phyloP scores from a whole-genome alignment of 2,797 vertebrate species.

The Leucoraja ocellata region DNA sequence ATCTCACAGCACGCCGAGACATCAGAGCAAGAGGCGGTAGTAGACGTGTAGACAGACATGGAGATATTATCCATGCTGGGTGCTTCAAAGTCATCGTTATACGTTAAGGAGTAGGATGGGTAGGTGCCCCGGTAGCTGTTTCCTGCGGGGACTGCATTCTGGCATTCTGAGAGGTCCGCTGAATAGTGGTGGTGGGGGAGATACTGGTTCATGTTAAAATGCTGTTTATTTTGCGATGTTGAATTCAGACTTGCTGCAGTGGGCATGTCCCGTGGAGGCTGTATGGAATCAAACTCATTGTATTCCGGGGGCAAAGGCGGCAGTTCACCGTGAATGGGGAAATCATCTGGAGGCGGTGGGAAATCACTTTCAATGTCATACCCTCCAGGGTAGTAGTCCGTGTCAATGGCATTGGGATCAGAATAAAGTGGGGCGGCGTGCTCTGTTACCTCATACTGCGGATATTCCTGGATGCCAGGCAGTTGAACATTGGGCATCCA shows the following conservation, averaged over 20 bases:
- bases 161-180: constrained; percentile 69
- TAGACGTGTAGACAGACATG: constrained; percentile 82
- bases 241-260: constrained; percentile 61
- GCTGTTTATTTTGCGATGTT: constrained; percentile 66
- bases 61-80: constrained; percentile 79
- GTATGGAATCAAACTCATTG: constrained; percentile 77
- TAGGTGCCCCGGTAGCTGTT: constrained; percentile 67
- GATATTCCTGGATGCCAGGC: constrained; percentile 96
- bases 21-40: constrained; percentile 86
- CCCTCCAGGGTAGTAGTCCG: constrained; percentile 94
- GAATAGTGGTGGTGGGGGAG: constrained; percentile 75
- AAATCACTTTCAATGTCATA: constrained; percentile 97
- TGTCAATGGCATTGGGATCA: constrained; percentile 84
- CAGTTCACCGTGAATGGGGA: constrained; percentile 78
- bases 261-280: constrained; percentile 63
- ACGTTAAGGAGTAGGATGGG: constrained; percentile 59
- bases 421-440: constrained; percentile 77
- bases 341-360: constrained; percentile 88
- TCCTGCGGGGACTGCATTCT: constrained; percentile 55
- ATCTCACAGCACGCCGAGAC: constrained; percentile 86
- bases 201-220: constrained; percentile 86
- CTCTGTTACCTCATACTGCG: constrained; percentile 88
- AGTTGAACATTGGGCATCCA: constrained; percentile 97
- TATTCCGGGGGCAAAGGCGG: constrained; percentile 78
- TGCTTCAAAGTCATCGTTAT: constrained; percentile 70